Conservation (phyloP, 2,113 vertebrate species). For the Campylorhamphus procurvoides region DNA sequence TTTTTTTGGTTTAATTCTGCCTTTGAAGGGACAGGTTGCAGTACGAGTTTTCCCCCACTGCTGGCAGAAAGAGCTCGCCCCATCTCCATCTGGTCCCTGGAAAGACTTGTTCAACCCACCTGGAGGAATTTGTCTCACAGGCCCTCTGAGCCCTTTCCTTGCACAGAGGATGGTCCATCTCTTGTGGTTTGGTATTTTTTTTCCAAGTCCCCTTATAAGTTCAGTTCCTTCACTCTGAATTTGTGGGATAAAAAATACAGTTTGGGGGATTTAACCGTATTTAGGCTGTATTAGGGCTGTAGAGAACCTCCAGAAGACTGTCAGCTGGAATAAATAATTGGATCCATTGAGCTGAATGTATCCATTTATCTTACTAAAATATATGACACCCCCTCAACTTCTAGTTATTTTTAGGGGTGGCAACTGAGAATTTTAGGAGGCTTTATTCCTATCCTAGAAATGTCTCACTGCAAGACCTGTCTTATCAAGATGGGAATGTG, state of each 20-base stretch:
- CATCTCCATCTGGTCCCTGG: background rate
- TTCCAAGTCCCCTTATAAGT: background rate
- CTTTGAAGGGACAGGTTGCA: background rate
- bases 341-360: background rate
- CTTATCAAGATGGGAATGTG: background rate
- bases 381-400: background rate
- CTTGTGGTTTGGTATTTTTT: background rate
- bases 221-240: background rate
- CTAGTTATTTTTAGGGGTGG: background rate
- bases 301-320: background rate
- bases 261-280: background rate
- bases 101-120: background rate
- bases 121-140: accelerated
- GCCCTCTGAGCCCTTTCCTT: background rate
- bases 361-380: background rate
- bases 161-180: background rate
- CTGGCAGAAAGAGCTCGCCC: background rate
- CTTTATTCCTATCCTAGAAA: background rate
- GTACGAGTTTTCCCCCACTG: background rate
- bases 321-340: background rate
- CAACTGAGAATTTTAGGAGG: background rate
- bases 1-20: background rate
- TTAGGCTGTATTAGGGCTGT: background rate
- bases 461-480: background rate
- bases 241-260: accelerated